Conservation (phyloP, 2,113 vertebrate species). For the Lathamus discolor region DNA sequence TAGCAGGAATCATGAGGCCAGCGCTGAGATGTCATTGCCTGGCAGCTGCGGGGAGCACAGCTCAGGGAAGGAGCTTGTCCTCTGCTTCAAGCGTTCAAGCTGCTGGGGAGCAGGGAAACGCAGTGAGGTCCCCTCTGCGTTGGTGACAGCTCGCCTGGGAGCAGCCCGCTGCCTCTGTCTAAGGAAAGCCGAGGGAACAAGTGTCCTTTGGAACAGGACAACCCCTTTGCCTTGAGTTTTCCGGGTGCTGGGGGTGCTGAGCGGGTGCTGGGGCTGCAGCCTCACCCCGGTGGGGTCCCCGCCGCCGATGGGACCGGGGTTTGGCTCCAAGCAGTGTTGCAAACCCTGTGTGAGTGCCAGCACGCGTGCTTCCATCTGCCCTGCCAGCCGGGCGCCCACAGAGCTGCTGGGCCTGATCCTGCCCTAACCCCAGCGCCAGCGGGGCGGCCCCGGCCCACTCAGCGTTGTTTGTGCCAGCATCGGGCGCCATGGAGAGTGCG, state of each 20-base stretch:
- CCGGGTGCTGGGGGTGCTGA: not conserved
- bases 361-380: not conserved
- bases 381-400: not conserved
- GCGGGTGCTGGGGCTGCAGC: not conserved
- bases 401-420: not conserved
- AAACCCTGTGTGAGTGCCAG: not conserved
- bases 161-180: not conserved
- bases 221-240: not conserved
- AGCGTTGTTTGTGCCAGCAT: not conserved
- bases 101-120: not conserved
- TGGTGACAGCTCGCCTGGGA: not conserved
- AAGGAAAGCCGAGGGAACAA: not conserved
- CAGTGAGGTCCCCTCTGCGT: fast-evolving
- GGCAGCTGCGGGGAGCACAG: not conserved
- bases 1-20: slow-evolving; percentile 26
- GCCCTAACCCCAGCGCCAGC: fast-evolving
- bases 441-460: not conserved
- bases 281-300: not conserved
- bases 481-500: fast-evolving
- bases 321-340: not conserved
- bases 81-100: not conserved
- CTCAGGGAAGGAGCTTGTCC: not conserved
- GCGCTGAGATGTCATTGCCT: slow-evolving; percentile 54
- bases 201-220: not conserved
- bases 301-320: fast-evolving